Percentiles rank a stretch among this genome's conserved stretches.
Evolutionary conservation across 2,888 invertebrate species (phyloP).

Genomic region (Charanyca ferruginea): DNA sequence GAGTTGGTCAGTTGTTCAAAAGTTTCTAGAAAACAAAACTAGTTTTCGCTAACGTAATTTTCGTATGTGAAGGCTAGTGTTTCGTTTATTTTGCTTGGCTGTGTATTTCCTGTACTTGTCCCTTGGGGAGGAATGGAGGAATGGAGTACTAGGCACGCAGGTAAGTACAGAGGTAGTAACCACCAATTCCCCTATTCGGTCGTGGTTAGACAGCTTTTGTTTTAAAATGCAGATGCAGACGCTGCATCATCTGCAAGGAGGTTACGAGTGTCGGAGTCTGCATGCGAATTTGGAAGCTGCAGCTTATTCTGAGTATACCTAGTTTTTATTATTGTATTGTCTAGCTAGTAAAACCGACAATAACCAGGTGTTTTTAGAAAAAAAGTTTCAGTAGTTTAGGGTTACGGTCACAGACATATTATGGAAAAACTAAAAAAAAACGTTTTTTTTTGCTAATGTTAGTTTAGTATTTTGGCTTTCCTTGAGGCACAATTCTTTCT

Average conservation of each 20-base stretch:
- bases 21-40: conserved; percentile 54
- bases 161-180: conserved; percentile 24
- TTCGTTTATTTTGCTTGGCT: conserved; percentile 40
- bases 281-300: conserved; percentile 15
- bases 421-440: too few relatives aligned
- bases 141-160: conserved; percentile 14
- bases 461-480: too few relatives aligned
- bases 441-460: too few relatives aligned
- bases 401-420: too few relatives aligned
- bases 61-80: conserved; percentile 15
- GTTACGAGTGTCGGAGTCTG: conserved; percentile 13
- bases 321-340: neutral
- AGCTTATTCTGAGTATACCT: neutral
- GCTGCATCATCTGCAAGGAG: conserved; percentile 13
- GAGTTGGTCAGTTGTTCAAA: conserved; percentile 51
- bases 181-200: conserved; percentile 29
- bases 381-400: too few relatives aligned
- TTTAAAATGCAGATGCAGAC: conserved; percentile 30
- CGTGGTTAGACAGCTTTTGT: conserved; percentile 33
- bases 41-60: conserved; percentile 48
- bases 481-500: too few relatives aligned
- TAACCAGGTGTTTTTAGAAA: neutral
- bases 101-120: conserved; percentile 24
- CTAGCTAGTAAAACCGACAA: neutral
- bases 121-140: conserved; percentile 18